phyloP scores from a whole-genome alignment of 2,888 invertebrate genomes.

The Adela reaumurella region DNA sequence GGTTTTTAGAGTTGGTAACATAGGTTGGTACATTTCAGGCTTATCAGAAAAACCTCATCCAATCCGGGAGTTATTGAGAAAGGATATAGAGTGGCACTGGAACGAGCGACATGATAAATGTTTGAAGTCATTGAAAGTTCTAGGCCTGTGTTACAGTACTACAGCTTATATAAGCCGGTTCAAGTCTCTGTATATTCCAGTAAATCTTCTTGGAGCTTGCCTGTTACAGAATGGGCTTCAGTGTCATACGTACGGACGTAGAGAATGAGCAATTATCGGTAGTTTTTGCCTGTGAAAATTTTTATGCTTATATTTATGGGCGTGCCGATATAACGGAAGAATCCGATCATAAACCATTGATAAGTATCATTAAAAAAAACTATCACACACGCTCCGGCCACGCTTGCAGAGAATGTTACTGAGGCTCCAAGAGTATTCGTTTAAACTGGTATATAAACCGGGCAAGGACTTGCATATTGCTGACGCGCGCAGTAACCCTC shows the following conservation, averaged over 20 bases:
- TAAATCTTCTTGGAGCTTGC: slow-evolving; percentile 12
- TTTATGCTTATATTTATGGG: slow-evolving; percentile 11
- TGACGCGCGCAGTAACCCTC: slow-evolving; percentile 9
- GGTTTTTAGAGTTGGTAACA: slow-evolving; percentile 14
- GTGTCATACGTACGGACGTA: slow-evolving; percentile 14
- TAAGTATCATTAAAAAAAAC: slow-evolving; percentile 12
- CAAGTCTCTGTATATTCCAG: slow-evolving; percentile 10
- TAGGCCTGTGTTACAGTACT: slow-evolving; percentile 12
- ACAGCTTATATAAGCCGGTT: slow-evolving; percentile 9
- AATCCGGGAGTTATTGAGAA: slow-evolving; percentile 11
- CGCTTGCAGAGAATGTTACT: slow-evolving; percentile 14
- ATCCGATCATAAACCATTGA: slow-evolving; percentile 7
- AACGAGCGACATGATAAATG: slow-evolving; percentile 1
- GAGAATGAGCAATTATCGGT: slow-evolving; percentile 13
- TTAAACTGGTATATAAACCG: slow-evolving; percentile 12
- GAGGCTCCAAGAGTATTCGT: slow-evolving; percentile 12
- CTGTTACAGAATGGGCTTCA: slow-evolving; percentile 11
- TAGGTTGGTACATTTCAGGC: slow-evolving; percentile 14
- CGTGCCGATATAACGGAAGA: slow-evolving; percentile 5
- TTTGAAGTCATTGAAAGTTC: slow-evolving; percentile 1
- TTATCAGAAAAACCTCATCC: slow-evolving; percentile 12
- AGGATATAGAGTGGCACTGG: slow-evolving; percentile 5
- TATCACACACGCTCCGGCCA: slow-evolving; percentile 6
- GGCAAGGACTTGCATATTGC: slow-evolving; percentile 13
- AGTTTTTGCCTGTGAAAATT: slow-evolving; percentile 13